Percentiles rank a stretch among this genome's conserved stretches.
Conservation (phyloP, 2,113 vertebrate genomes). For the Hemicordylus capensis region DNA sequence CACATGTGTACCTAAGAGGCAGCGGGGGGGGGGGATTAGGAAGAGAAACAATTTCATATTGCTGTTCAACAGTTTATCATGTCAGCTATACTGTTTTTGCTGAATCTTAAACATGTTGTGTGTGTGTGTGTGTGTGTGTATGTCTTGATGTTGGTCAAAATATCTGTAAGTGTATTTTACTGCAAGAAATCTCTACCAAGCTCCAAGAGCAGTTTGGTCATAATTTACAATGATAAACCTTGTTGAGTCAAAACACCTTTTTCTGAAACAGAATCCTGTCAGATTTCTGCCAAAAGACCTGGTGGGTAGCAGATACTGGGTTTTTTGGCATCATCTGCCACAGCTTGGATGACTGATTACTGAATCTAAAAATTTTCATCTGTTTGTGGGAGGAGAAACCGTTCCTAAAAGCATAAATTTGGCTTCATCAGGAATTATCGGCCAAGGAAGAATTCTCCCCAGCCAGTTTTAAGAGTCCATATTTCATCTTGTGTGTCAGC, state of each 20-base stretch:
- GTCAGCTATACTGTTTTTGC: constrained; percentile 4
- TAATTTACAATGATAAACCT: constrained; percentile 41
- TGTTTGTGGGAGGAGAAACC: constrained; percentile 35
- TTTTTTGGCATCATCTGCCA: constrained; percentile 28
- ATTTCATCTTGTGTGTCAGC: constrained; percentile 30
- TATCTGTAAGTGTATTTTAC: constrained; percentile 25
- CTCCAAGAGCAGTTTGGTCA: constrained; percentile 30
- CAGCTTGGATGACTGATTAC: constrained; percentile 49
- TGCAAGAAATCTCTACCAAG: constrained; percentile 24
- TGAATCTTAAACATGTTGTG: rapidly evolving
- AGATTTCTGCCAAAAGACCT: constrained; percentile 40
- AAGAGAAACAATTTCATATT: background rate
- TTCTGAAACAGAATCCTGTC: constrained; percentile 47
- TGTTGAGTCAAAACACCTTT: constrained; percentile 36
- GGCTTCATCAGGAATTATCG: background rate
- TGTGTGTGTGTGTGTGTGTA: background rate
- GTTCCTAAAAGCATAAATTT: constrained; percentile 8
- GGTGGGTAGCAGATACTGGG: constrained; percentile 51
- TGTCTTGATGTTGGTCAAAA: background rate
- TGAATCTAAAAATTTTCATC: constrained; percentile 48
- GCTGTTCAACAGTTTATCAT: background rate
- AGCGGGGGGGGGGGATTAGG: too few species aligned
- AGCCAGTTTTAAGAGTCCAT: constrained; percentile 14
- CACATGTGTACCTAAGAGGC: too few species aligned
- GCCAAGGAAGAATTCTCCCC: constrained; percentile 20